Base-by-base conservation (phyloP, 2,888 invertebrate species). In the Ormyrus rosae region DNA sequence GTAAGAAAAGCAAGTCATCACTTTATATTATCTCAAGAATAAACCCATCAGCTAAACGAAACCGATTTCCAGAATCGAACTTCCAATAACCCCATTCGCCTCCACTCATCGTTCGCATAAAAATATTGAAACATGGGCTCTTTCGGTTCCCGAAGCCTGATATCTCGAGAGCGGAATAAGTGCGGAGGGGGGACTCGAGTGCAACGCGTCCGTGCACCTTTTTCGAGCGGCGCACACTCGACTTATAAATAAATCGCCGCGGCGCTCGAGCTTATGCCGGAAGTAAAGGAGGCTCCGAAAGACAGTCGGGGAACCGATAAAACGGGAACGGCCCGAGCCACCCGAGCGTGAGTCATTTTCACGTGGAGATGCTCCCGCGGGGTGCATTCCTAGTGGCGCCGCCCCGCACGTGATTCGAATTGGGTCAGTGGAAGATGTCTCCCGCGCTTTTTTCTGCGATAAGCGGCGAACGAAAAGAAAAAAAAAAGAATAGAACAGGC, bases 231-330 rank as follows among this genome's bases (percentile, higher is more conserved):
- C 34, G 4, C 34, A 5, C 10, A 0, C 9, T 51, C 19, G 51
- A 68, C 51, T 78, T 73, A 69, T 79, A 79, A 79, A 79, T 79
- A 73, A 74, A 69, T 48, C 11, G 67, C 58, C 10, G 34, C 34
- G 34, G 3, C 34, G 50, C 60, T 19, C 8, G n/a, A 19, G 46
- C 45, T 56, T 74, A 45, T 61, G 61, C 58, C 69, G 79, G 74
- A 74, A 74, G 69, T 46, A 50, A 34, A 10, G 9, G 67, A 58
- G 68, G 46, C 60, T 45, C 67, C 51, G 10, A 13, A 60, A 73
- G 60, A 48, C 34, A n/a, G n/a, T n/a, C 50, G n/a, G 50, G 8
- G 50, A 50, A 13, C 45, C 9, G 8, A 45, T 45, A 55, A 68
- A 68, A 55, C 9, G 55, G 45, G 55, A 68, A 60, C 53, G 53